Base-by-base conservation (phyloP, 2,797 vertebrate species). In the Sandelia bainsii region DNA sequence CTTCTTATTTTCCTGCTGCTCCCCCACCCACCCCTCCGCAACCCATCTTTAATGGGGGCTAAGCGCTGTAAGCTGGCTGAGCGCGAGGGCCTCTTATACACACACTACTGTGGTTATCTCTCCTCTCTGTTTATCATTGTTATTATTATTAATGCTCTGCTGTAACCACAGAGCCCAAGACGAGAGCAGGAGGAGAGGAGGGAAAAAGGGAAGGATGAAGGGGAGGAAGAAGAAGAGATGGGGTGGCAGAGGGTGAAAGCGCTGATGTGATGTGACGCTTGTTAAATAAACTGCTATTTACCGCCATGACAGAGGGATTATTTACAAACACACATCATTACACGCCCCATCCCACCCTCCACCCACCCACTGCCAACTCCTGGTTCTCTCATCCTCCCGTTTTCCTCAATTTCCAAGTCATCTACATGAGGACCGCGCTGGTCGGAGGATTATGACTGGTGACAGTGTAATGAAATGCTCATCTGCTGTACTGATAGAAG, bases 251-350 rank as follows among this genome's bases (percentile, higher is more conserved):
- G 89, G 89, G 82, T 82, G 82, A 87, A 82, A 76, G 82, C 53
- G 62, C 82, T 77, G 80, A 82, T 93, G 87, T 93, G 92, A 92
- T 93, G 89, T 91, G 92, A 92, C 69, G 90, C 92, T 93, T 91
- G 93, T 94, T 93, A 93, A 93, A 92, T 93, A 94, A 94, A 94
- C 93, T 83, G 83, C 86, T 92, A 93, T 95, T 94, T 95, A 93
- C 88, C 83, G 75, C 81, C 52, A 53, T 80, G 86, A 89, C 89
- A 84, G 89, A 77, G 85, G 90, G 91, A 93, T 94, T 94, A 94
- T 94, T 94, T 94, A 95, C 92, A 93, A 94, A 94, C 92, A 92
- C 37, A 62, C 81, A 3, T 63, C 79, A 89, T 87, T 85, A 87
- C 84, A 17, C 82, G 77, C 68, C 12, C 7, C 57, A 3, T 6